Evolutionary conservation across 2,888 invertebrate genomes (phyloP).

Genomic region (Buathra laborator): DNA sequence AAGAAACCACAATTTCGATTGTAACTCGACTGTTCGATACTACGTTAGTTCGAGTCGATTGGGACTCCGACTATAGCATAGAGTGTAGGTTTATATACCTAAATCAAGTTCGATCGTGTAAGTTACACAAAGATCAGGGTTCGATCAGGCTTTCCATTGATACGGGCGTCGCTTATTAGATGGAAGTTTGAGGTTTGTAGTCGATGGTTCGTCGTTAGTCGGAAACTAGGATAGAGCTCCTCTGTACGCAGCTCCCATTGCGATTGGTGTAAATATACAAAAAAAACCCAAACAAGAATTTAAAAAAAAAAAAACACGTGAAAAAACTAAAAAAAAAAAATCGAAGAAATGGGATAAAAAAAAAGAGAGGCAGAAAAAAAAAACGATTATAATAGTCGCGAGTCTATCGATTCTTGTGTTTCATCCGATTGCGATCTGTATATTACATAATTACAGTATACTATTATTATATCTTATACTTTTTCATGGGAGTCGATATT

Average conservation of each 20-base stretch:
- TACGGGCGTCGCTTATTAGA: conserved; percentile 71
- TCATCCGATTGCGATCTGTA: conserved; percentile 45
- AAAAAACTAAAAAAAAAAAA: conserved; percentile 24
- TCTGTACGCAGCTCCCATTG: conserved; percentile 56
- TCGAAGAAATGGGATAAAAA: conserved; percentile 36
- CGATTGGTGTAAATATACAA: conserved; percentile 57
- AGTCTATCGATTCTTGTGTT: conserved; percentile 54
- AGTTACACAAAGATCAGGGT: conserved; percentile 79
- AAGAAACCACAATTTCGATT: conserved; percentile 78
- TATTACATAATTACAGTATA: conserved; percentile 32
- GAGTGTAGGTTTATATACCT: conserved; percentile 79
- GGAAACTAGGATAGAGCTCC: conserved; percentile 59
- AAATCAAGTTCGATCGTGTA: conserved; percentile 80
- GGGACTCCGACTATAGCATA: conserved; percentile 77
- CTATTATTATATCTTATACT: conserved; percentile 34
- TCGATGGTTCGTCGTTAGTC: conserved; percentile 66
- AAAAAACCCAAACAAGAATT: conserved; percentile 13
- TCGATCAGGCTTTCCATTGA: conserved; percentile 77
- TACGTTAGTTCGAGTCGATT: conserved; percentile 77
- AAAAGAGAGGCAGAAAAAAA: conserved; percentile 19
- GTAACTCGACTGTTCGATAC: conserved; percentile 80
- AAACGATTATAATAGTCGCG: conserved; percentile 35
- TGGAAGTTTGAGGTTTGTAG: conserved; percentile 64
- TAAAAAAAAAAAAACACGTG: not conserved
- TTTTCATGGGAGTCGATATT: conserved; percentile 42